Percentiles rank a stretch among this genome's conserved stretches.
Evolutionary conservation across 2,888 invertebrate species (phyloP).

Genomic region (Xestoiulus laeticollis): DNA sequence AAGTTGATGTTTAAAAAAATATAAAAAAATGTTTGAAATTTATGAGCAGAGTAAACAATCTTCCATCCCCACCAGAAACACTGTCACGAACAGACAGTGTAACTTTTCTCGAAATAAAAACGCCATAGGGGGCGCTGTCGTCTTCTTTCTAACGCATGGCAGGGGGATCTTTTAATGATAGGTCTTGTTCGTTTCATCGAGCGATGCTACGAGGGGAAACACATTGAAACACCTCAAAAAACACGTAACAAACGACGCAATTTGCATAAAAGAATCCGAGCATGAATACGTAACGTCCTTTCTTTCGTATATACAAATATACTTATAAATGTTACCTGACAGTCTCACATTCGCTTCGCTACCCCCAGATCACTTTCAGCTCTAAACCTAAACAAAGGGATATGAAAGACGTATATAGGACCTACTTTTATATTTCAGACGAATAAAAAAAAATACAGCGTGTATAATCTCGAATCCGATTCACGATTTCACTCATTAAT

Average conservation of each 20-base stretch:
- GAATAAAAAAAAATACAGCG: background rate
- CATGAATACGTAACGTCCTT: background rate
- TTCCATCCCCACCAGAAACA: background rate
- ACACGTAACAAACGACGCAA: conserved; percentile 27
- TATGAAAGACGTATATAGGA: too few species aligned
- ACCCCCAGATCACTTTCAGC: background rate
- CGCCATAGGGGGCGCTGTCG: background rate
- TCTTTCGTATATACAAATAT: background rate
- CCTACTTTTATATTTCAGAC: background rate
- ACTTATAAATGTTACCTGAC: conserved; percentile 7
- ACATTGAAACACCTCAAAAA: conserved; percentile 4
- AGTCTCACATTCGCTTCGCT: background rate
- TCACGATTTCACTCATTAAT: conserved; percentile 36
- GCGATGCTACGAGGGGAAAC: background rate
- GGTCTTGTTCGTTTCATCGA: conserved; percentile 31
- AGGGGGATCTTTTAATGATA: background rate
- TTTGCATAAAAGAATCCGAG: conserved; percentile 31
- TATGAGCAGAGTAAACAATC: background rate
- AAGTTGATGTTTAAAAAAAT: too few species aligned
- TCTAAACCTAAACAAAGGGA: background rate
- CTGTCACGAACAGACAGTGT: background rate
- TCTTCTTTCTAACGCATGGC: background rate
- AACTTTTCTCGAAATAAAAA: background rate
- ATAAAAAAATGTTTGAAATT: too few species aligned
- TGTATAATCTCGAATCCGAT: background rate